Evolutionary conservation across 2,888 invertebrate genomes (phyloP), one percentile per base, ranked within the genome.

Genomic region (Hirudinaria manillensis): DNA sequence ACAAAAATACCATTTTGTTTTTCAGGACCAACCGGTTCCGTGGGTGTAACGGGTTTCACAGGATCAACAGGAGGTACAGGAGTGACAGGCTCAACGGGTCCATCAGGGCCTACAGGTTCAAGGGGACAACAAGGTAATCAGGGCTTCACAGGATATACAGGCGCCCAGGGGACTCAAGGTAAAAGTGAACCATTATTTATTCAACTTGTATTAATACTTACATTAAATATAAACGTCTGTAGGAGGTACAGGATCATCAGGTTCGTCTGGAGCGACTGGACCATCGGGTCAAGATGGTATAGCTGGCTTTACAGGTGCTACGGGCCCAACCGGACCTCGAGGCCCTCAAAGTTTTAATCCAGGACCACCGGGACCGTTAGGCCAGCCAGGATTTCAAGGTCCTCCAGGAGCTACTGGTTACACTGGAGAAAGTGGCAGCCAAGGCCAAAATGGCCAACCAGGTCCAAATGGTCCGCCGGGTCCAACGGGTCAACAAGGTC

Each of bases 261-360:
- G 79, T 71, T 53, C 67, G 19, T n/a, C 71, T 34, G 78, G 78
- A 34, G 65, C 72, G 21, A 32, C 68, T 36, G 75, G 74, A 36
- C 74, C 65, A 66, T 21, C 45, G n/a, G 74, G 74, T 38, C 74
- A 34, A 27, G 24, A 36, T 29, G 78, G 78, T 45, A 56, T 34
- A 21, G 24, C 36, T 6, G 78, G 78, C 0, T 32, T 89, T 82
- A 88, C 90, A 2, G 93, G 93, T 6, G 87, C 89, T 77, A 88
- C 89, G 53, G 93, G 93, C 32, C 92, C 92, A 0, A 84, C 87
- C 0, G 90, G 90, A 0, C 87, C 88, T 0, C 85, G 88, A 0
- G 83, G 83, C 51, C 78, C 78, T 68, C 75, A 80, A 19, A 83
- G 83, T 61, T 68, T 76, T 24, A 66, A 29, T 10, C 55, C 72